phyloP scores from a whole-genome alignment of 2,797 vertebrate species.

The Centropyge bicolor region DNA sequence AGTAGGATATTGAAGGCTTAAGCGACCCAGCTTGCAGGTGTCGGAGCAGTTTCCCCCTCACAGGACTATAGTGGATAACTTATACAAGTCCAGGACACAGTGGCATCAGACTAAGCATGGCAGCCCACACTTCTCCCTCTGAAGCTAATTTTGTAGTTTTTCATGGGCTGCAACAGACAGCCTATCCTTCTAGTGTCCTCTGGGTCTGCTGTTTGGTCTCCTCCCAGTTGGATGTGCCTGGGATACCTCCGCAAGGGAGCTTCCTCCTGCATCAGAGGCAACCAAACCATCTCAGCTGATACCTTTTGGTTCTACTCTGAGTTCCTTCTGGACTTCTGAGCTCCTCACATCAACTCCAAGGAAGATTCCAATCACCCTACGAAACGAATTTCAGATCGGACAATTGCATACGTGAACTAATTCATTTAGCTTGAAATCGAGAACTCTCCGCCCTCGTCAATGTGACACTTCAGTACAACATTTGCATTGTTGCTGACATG shows the following conservation, averaged over 20 bases:
- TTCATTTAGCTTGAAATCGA: background rate
- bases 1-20: background rate
- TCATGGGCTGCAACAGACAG: background rate
- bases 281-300: background rate
- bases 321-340: background rate
- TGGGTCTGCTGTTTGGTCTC: no score
- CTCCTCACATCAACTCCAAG: background rate
- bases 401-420: no score
- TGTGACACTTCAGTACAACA: background rate
- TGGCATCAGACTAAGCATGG: no score
- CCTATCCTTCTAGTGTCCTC: no score
- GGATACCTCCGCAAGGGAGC: background rate
- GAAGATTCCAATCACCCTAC: no score
- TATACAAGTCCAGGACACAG: background rate
- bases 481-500: background rate
- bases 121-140: background rate
- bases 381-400: no score
- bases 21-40: background rate
- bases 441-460: background rate
- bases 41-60: background rate
- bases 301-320: background rate
- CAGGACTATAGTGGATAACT: background rate
- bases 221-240: no score
- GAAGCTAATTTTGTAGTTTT: background rate
- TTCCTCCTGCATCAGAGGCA: background rate